Evolutionary conservation across 2,113 vertebrate genomes (phyloP), one percentile per base, ranked within the genome.

Genomic region (Sylvia atricapilla): DNA sequence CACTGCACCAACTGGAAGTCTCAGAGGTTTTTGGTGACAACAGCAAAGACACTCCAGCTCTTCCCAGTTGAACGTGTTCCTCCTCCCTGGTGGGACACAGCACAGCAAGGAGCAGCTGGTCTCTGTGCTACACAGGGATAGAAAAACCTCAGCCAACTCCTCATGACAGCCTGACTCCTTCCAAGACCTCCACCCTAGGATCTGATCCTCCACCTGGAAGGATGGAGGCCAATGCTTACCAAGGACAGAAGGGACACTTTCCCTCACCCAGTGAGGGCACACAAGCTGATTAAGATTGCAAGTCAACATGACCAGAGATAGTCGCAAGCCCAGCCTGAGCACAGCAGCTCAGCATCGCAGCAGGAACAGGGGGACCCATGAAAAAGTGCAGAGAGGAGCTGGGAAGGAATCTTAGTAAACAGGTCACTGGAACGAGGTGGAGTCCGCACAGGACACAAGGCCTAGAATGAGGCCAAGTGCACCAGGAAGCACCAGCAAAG

Each of bases 1-100:
- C 1, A 55, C 1, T 0, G 0, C 3, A 16, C 10, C 4, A 5
- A 46, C 58, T 27, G 25, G 10, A 73, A 10, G 6, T 13, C 43
- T 53, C 6, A 0, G 6, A 52, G 52, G 19, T 7, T 92, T 89
- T 55, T 68, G 44, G 11, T 2, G 7, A 84, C 68, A 39, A 10
- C n/a, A 63, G 53, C 55, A 39, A 49, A 55, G 50, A 60, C 62
- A 47, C 3, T 8, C 30, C 20, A 52, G 50, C 39, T 53, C 44
- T 46, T 24, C 55, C 52, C 22, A 20, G 52, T 1, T 13, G 24
- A 41, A 53, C 6, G 1, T 30, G 5, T 1, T 28, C 60, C 46
- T 35, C 60, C 33, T 39, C 20, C 7, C 2, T 64, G 52, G 47
- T 13, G 6, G 28, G 28, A 39, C 3, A 20, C 64, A 69, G 69